These are phyloP conservation scores for Drosophila tsacasi DNA, from an alignment of 1,140 invertebrate genomes.

Conservation along the genomic window DNA sequence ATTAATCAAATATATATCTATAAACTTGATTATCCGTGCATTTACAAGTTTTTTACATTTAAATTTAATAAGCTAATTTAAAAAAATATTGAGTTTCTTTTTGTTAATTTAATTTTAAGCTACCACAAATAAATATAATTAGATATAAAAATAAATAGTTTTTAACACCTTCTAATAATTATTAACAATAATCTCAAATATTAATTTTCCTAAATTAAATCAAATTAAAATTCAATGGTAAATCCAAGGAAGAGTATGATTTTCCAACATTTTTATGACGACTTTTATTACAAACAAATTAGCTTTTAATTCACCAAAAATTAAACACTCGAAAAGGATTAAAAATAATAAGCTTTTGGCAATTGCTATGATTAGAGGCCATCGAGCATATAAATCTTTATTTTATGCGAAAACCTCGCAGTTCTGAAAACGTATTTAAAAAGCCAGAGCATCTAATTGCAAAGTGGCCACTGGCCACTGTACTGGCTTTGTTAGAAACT, in stretches of 20 bases:
- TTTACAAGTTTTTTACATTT: too few species aligned
- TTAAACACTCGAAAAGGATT: background rate
- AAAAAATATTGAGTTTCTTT: too few species aligned
- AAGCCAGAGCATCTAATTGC: slow-evolving; percentile 6
- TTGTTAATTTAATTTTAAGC: too few species aligned
- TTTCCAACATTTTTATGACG: background rate
- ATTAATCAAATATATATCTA: too few species aligned
- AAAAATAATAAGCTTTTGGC: background rate
- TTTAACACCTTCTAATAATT: too few species aligned
- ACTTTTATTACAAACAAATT: background rate
- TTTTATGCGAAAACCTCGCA: slow-evolving; percentile 10
- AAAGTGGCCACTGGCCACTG: slow-evolving; percentile 11
- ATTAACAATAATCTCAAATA: too few species aligned
- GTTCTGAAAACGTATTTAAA: slow-evolving; percentile 1
- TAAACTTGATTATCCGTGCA: too few species aligned
- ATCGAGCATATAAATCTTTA: slow-evolving; percentile 20
- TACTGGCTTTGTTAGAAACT: slow-evolving; percentile 9
- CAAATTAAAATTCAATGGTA: background rate
- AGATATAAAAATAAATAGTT: too few species aligned
- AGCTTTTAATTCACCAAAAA: background rate
- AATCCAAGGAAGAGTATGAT: background rate
- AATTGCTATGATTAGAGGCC: slow-evolving; percentile 11
- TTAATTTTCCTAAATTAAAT: background rate
- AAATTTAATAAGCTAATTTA: too few species aligned
- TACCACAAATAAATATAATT: too few species aligned